phyloP scores from a whole-genome alignment of 2,888 invertebrate species.

The Eristalis arbustorum region DNA sequence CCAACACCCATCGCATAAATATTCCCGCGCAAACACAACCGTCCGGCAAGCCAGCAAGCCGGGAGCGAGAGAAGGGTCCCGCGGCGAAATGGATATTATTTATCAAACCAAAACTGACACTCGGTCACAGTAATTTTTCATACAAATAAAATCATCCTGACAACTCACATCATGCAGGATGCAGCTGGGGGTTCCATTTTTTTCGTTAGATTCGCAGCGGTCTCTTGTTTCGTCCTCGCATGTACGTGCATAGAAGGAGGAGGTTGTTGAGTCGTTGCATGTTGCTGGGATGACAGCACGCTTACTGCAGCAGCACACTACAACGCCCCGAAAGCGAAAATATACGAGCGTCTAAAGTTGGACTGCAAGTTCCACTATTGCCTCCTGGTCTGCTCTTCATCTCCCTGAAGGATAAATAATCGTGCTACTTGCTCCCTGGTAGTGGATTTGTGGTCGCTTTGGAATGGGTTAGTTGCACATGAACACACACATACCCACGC shows the following conservation, averaged over 20 bases:
- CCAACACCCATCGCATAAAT: conserved; percentile 58
- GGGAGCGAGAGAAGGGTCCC: conserved; percentile 8
- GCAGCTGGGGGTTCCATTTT: conserved; percentile 46
- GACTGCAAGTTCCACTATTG: conserved; percentile 17
- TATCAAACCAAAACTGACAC: conserved; percentile 70
- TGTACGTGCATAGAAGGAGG: conserved; percentile 22
- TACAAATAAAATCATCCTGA: conserved; percentile 70
- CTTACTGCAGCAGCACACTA: conserved; percentile 55
- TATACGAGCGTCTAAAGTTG: conserved; percentile 59
- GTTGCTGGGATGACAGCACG: conserved; percentile 62
- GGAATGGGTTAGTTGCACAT: conserved; percentile 30
- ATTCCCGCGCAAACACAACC: conserved; percentile 6
- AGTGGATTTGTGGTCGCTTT: conserved; percentile 69
- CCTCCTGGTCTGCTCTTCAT: conserved; percentile 25
- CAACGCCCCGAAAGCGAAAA: conserved; percentile 59
- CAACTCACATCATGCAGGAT: conserved; percentile 69
- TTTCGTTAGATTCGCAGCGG: conserved; percentile 28
- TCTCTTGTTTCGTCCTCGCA: conserved; percentile 32
- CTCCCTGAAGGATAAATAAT: conserved; percentile 64
- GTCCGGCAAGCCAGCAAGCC: not conserved
- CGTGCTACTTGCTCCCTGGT: conserved; percentile 59
- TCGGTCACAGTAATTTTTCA: conserved; percentile 71
- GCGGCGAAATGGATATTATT: conserved; percentile 68
- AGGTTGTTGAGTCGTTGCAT: conserved; percentile 42
- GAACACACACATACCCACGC: not conserved